Base-by-base conservation (phyloP, 1,140 invertebrate genomes). In the Caenorhabditis brenneri region DNA sequence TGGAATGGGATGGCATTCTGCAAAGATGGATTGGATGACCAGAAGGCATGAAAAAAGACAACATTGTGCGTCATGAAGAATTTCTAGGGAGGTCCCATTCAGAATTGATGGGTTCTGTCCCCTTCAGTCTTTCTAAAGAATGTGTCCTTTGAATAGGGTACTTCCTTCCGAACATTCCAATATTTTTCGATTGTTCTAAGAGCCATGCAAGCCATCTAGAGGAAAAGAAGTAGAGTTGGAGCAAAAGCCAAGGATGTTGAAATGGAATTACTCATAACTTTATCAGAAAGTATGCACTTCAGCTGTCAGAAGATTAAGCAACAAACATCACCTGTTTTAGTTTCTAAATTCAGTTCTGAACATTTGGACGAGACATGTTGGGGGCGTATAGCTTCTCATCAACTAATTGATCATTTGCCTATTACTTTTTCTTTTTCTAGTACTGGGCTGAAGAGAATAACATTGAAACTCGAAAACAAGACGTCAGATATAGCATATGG, bases 11-110 rank as follows among this genome's bases (percentile, higher is more conserved):
- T 74, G 65, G n/a, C 65, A 74, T 74, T 74, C 65, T 74, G 36
- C 36, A 74, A 74, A 42, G 65, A 42, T 46, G 36, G 65, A 74
- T 46, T 42, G 65, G 65, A 65, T 65, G 36, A 27, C 65, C n/a
- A 74, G n/a, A 74, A 27, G 58, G 31, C 58, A 27, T 36, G 65
- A 74, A 74, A 42, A 74, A 36, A 33, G 24, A 65, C 15, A 33
- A 65, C 58, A 36, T 65, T 65, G 58, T 36, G 16, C 36, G 65
- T 42, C 36, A 55, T 55, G 53, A 74, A 24, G 65, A 74, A 42
- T 22, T 74, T 19, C 65, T 10, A 42, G 58, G 58, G 58, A 65
- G 65, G 65, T 46, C 65, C 65, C 65, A 74, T 74, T 74, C 65
- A 74, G 36, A 46, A 74, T 74, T n/a, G 36, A 74, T 74, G 65